A percentile compares a stretch with the other conserved stretches of the same genome.
phyloP scores from a whole-genome alignment of 2,113 vertebrate species.

The Cololabis saira region DNA sequence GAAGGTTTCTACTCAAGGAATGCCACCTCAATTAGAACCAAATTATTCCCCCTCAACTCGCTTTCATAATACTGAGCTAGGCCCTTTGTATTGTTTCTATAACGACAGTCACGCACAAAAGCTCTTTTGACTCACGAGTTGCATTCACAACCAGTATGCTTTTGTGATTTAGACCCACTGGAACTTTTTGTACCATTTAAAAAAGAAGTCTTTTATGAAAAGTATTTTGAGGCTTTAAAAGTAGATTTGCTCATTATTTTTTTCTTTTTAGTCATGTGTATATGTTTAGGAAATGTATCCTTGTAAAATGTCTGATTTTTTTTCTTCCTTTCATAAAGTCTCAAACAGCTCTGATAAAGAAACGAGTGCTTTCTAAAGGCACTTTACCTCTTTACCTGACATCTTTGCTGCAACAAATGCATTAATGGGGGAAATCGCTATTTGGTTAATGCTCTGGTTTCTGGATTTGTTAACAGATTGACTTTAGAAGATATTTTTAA shows the following conservation, averaged over 20 bases:
- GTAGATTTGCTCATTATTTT: conserved; percentile 41
- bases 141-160: conserved; percentile 52
- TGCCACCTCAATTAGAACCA: conserved; percentile 71
- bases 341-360: conserved; percentile 24
- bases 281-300: conserved; percentile 30
- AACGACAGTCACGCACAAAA: conserved; percentile 71
- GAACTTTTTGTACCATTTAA: conserved; percentile 56
- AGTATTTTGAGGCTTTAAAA: conserved; percentile 63
- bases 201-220: conserved; percentile 45
- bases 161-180: conserved; percentile 56
- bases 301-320: conserved; percentile 27
- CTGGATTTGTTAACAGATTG: conserved; percentile 37
- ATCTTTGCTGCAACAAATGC: conserved; percentile 25
- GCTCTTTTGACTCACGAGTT: conserved; percentile 66
- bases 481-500: conserved; percentile 30
- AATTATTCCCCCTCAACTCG: conserved; percentile 75
- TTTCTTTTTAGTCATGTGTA: conserved; percentile 34
- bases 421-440: conserved; percentile 24
- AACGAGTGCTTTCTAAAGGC: conserved; percentile 12
- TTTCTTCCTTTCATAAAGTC: conserved; percentile 14
- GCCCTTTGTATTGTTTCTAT: conserved; percentile 73
- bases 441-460: conserved; percentile 41
- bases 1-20: conserved; percentile 61
- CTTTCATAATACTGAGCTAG: conserved; percentile 73
- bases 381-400: conserved; percentile 7